These are phyloP conservation scores for Polietes domitor DNA, from an alignment of 2,888 invertebrate genomes.

Conservation along the genomic window DNA sequence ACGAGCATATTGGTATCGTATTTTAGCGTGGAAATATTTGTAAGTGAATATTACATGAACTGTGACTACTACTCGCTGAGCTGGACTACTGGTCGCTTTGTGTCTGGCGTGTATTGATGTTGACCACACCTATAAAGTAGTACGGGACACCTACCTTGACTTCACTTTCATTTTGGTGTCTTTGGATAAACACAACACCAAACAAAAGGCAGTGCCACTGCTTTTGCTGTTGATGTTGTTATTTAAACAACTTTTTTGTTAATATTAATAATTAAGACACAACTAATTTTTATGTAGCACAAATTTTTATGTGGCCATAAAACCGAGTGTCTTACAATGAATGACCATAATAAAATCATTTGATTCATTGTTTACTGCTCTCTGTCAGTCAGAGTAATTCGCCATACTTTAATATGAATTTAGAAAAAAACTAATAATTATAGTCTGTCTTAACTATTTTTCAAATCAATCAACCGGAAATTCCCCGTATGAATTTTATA, in stretches of 20 bases:
- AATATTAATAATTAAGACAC: constrained; percentile 42
- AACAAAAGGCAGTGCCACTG: neutral
- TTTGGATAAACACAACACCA: neutral
- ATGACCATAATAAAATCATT: neutral
- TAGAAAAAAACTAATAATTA: neutral
- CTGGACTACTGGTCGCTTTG: neutral
- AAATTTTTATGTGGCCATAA: constrained; percentile 6
- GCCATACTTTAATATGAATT: neutral
- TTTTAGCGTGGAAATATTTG: constrained; percentile 31
- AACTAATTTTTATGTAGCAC: constrained; percentile 16
- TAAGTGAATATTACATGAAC: constrained; percentile 27
- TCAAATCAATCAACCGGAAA: too few relatives aligned
- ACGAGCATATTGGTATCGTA: neutral
- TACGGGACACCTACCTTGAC: constrained; percentile 43
- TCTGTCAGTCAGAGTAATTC: neutral
- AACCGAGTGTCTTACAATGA: too few relatives aligned
- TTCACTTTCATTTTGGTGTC: constrained; percentile 46
- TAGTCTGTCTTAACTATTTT: too few relatives aligned
- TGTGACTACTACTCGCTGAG: neutral
- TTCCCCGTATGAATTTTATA: too few relatives aligned
- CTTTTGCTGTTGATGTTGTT: neutral
- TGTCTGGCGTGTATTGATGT: neutral
- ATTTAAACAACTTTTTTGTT: constrained; percentile 38
- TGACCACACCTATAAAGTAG: constrained; percentile 52
- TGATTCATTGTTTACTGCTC: neutral